Evolutionary conservation across 1,140 invertebrate genomes (phyloP).

Genomic region (Leptinotarsa undecemlineata): DNA sequence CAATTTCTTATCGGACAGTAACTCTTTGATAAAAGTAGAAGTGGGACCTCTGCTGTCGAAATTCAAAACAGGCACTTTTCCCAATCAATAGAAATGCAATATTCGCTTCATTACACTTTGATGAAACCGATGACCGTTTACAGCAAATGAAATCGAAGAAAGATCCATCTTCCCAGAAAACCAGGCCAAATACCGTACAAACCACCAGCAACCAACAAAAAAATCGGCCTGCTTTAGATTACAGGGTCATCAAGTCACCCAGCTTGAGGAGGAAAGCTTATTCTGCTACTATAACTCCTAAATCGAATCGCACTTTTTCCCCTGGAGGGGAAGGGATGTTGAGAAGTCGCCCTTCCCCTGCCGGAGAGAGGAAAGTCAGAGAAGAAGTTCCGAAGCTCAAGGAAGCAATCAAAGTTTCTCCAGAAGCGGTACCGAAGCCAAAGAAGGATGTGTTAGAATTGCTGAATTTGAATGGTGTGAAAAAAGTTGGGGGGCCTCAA

Average conservation of each 20-base stretch:
- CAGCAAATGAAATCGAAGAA: constrained; percentile 10
- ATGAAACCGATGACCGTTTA: constrained; percentile 11
- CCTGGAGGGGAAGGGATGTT: neutral
- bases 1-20: no score
- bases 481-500: neutral
- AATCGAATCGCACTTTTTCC: neutral
- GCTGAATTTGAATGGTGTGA: neutral
- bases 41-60: no score
- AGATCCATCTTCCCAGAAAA: neutral
- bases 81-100: no score
- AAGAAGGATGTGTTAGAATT: neutral
- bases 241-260: constrained; percentile 33
- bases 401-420: neutral
- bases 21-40: no score
- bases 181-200: constrained; percentile 20
- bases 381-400: neutral
- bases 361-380: neutral
- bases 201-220: neutral
- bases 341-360: neutral
- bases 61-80: no score
- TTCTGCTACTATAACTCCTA: constrained; percentile 26
- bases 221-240: constrained; percentile 19
- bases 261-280: constrained; percentile 32
- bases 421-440: neutral
- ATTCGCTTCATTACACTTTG: constrained; percentile 8